Evolutionary conservation across 2,888 invertebrate genomes (phyloP), one percentile per base, ranked within the genome.

Genomic region (Hydrotaea diabolus): DNA sequence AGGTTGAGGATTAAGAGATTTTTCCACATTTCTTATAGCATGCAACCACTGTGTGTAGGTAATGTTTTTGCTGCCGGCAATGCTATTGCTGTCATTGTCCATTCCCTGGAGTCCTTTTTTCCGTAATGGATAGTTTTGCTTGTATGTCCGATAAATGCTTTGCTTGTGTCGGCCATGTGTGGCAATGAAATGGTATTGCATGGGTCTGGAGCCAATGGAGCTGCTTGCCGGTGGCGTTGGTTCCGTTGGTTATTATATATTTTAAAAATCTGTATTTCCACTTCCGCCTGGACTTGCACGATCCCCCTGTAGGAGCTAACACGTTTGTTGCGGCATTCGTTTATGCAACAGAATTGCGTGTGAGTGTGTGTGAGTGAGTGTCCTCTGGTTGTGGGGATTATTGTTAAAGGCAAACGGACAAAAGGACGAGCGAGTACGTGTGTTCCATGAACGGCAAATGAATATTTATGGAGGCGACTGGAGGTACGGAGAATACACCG

Each of bases 81-180:
- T 49, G 43, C 43, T 9, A 36, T 31, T 23, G 8, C 36, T n/a
- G 5, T 57, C 17, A 21, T 17, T 64, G 39, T 21, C 8, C n/a
- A 19, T 39, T 66, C 75, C 75, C 82, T 55, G 26, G 43, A 71
- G 78, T 72, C 59, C 55, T 64, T 76, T 79, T 79, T 21, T 17
- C 8, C 39, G 55, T 46, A 75, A 74, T 77, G 19, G 39, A 49
- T 49, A 49, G 49, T 49, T 49, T 49, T 13, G 49, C 49, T n/a
- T n/a, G n/a, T n/a, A 49, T n/a, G 49, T 49, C 7, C 13, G 49
- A n/a, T 49, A 49, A 49, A 49, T 49, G 13, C 49, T 49, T 39
- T 21, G n/a, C 17, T 46, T 9, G 43, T 79, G 55, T 43, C 66
- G 31, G 66, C 19, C 81, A 69, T 43, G 74, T 64, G 75, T 71